Base-by-base conservation (phyloP, 2,888 invertebrate genomes). In the Leucoptera coffeella region DNA sequence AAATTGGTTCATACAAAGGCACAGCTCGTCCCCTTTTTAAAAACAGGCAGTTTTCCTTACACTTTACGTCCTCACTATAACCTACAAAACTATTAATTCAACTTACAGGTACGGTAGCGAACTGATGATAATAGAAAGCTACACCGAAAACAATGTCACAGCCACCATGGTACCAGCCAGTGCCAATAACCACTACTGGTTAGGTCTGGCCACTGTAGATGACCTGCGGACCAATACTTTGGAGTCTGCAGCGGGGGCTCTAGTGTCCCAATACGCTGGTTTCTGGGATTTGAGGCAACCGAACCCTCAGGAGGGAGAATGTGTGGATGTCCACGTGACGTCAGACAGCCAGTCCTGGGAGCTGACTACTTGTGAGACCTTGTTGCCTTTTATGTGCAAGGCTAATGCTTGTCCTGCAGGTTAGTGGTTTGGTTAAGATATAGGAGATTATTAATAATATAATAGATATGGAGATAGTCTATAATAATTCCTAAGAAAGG, bases 241-340 rank as follows among this genome's bases (percentile, higher is more conserved):
- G 33, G 92, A 93, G 69, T 92, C 93, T 4, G 91, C 93, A 14
- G 87, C 89, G 27, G 92, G 92, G 28, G 80, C 85, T 34, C 73
- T 92, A 40, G 87, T 92, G 32, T 91, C 92, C 5, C 92, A 93
- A 60, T 93, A 92, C 53, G 88, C 91, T 35, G 91, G 91, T 36
- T 94, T 93, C 60, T 95, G 95, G 95, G 87, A 88, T 27, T 61
- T 87, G 36, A 78, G 80, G 42, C 93, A 95, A 56, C 95, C 95
- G 3, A 82, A 91, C 54, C 84, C 91, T 10, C 75, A 77, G 39
- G 78, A 82, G 14, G 95, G 95, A 25, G 89, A 92, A 71, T 95
- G 95, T 61, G 93, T 94, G 6, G 87, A 89, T 37, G 88, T 86
- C 2, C 72, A 72, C 33, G 64, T 79, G 27, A 75, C 78, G 25